These are phyloP conservation scores for Trematomus loennbergii DNA, from an alignment of 2,113 vertebrate species.

Conservation along the genomic window DNA sequence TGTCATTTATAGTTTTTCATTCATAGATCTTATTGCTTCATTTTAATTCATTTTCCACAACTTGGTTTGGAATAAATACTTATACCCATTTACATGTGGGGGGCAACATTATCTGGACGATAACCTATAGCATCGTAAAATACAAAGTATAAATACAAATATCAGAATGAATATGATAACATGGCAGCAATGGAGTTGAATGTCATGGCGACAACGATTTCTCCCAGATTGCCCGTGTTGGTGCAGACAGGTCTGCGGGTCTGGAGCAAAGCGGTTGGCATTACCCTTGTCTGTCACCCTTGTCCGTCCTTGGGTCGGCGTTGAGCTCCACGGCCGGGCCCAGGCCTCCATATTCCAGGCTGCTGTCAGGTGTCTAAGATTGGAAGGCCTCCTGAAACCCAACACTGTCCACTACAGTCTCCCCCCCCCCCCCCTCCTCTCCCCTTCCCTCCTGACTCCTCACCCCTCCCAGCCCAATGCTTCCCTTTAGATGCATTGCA, in stretches of 20 bases:
- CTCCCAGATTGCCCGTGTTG: constrained; percentile 19
- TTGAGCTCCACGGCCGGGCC: constrained; percentile 49
- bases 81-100: background rate
- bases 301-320: constrained; percentile 83
- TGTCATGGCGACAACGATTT: constrained; percentile 2
- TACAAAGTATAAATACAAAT: background rate
- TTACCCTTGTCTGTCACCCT: constrained; percentile 84
- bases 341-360: constrained; percentile 73
- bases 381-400: constrained; percentile 81
- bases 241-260: constrained; percentile 17
- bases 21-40: constrained; percentile 9
- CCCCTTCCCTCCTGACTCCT: constrained; percentile 40
- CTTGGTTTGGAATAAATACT: background rate
- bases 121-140: constrained; percentile 6
- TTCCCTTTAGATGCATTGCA: constrained; percentile 72
- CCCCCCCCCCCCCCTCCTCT: constrained; percentile 51
- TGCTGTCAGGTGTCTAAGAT: constrained; percentile 85
- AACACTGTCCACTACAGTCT: constrained; percentile 78
- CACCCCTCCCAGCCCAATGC: constrained; percentile 45
- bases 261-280: constrained; percentile 14
- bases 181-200: background rate
- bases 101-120: background rate
- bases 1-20: background rate
- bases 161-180: constrained; percentile 1
- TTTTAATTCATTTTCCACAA: background rate